A percentile compares a stretch with the other conserved stretches of the same genome.
These are phyloP conservation scores for Dysidea cf. avara DNA, from an alignment of 37 sponge, comb jelly and placozoan species.

Conservation along the genomic window DNA sequence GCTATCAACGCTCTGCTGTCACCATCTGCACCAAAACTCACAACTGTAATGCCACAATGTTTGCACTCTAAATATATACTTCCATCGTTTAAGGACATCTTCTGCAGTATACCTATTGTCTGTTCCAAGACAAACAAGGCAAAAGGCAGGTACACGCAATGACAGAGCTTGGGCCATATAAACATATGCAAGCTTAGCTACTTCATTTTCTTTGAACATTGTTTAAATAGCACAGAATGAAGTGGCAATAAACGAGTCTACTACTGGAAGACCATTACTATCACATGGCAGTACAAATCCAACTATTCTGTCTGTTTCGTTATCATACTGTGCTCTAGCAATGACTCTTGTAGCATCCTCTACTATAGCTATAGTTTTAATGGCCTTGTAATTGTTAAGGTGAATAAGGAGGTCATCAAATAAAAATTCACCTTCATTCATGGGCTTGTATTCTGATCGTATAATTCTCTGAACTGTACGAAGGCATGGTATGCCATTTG, in stretches of 20 bases:
- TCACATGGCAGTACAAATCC: conserved; percentile 40
- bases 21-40: conserved; percentile 29
- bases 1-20: conserved; percentile 20
- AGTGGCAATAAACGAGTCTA: not conserved
- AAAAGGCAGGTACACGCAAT: conserved; percentile 21
- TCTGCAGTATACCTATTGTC: conserved; percentile 20
- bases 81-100: conserved; percentile 23
- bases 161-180: conserved; percentile 22
- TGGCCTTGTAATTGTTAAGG: not conserved
- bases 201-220: not conserved
- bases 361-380: not conserved
- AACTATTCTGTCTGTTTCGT: conserved; percentile 15
- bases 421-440: conserved; percentile 8
- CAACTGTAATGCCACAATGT: conserved; percentile 2
- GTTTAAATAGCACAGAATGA: conserved; percentile 16
- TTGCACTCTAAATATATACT: conserved; percentile 5
- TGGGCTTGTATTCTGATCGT: not conserved
- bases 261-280: conserved; percentile 11
- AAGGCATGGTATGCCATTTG: conserved; percentile 14
- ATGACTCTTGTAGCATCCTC: conserved; percentile 31
- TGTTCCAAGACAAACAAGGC: conserved; percentile 21
- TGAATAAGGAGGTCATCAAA: conserved; percentile 29
- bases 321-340: conserved; percentile 20
- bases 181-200: conserved; percentile 24
- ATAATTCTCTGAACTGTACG: conserved; percentile 29